Base-by-base conservation (phyloP, 2,888 invertebrate genomes). In the Teleiodes luculella region DNA sequence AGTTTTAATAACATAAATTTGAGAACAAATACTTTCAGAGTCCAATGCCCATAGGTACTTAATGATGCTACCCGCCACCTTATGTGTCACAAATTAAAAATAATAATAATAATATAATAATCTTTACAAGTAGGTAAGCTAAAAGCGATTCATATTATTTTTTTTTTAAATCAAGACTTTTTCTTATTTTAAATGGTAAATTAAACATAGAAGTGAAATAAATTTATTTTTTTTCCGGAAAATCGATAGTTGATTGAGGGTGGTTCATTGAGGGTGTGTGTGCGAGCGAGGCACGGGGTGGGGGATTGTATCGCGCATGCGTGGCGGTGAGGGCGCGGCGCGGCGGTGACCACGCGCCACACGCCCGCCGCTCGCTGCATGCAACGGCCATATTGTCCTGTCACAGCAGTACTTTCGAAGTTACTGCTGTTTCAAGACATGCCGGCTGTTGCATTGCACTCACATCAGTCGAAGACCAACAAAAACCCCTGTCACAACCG, bases 371-470 rank as follows among this genome's bases (percentile, higher is more conserved):
- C 78, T 85, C 86, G 83, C 65, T 73, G 65, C 86, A 83, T 91
- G 89, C 84, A 86, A 91, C 92, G 94, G 92, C 93, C 94, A 96
- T 96, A 96, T 97, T 97, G 96, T 97, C 96, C 96, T 96, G 96
- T 96, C 96, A 96, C 96, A 96, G 96, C 96, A 96, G 96, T 96
- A 96, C 94, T 93, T 6, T 91, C 58, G 67, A 86, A 78, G 83
- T 91, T 96, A 96, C 96, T 96, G 96, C 95, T 96, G 95, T 93
- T 93, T 92, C 95, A 93, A 95, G 96, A 96, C 96, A 96, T 95
- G 72, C 75, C 79, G 87, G 85, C 62, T 70, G 79, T 68, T 78
- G 70, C 64, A 78, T 66, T 61, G 86, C 86, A 65, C 56, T n/a
- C 7, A 6, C 54, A 63, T 53, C 54, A n/a, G 52, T 51, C 55